Conservation (phyloP, 2,888 invertebrate species). For the Hypena proboscidalis region DNA sequence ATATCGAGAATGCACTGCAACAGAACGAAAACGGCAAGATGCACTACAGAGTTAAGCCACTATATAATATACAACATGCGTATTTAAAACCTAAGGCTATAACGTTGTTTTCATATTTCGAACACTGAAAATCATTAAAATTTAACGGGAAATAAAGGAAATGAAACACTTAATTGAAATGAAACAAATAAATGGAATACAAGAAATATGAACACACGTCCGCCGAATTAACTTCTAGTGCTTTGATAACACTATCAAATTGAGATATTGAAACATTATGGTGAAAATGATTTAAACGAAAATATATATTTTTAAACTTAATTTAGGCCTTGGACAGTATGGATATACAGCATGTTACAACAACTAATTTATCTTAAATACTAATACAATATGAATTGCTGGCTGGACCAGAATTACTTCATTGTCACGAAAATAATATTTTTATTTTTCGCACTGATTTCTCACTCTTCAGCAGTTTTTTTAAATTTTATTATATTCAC, state of each 20-base stretch:
- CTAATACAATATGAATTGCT: no score
- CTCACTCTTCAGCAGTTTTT: no score
- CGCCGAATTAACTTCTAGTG: constrained; percentile 16
- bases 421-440: no score
- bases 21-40: constrained; percentile 80
- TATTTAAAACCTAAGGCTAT: constrained; percentile 26
- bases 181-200: constrained; percentile 17
- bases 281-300: constrained; percentile 12
- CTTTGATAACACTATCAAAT: constrained; percentile 15
- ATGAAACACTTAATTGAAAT: constrained; percentile 15
- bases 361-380: no score
- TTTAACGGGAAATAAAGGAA: constrained; percentile 17
- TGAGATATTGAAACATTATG: constrained; percentile 3
- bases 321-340: no score
- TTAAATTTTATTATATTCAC: no score
- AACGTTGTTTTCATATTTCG: constrained; percentile 41
- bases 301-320: no score
- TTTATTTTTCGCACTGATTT: no score
- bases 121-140: constrained; percentile 12
- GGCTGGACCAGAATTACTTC: no score
- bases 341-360: no score
- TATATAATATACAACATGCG: constrained; percentile 56
- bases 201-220: constrained; percentile 38
- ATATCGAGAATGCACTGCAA: constrained; percentile 77
- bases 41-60: constrained; percentile 71